phyloP scores from a whole-genome alignment of 53 echinoderm and acorn worm genomes.

The Luidia sarsii region DNA sequence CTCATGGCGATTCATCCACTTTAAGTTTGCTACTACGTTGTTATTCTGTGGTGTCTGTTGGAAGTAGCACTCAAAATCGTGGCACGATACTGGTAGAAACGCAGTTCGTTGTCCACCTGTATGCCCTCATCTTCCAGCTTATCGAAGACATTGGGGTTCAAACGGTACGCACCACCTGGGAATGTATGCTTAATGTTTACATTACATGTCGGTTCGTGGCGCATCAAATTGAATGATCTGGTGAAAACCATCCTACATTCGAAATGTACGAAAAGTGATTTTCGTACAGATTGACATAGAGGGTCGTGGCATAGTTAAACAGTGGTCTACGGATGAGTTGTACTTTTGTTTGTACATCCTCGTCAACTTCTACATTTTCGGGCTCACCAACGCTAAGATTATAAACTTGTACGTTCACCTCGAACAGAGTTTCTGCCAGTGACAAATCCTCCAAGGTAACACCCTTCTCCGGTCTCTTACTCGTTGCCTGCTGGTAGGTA shows the following conservation, averaged over 20 bases:
- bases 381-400: no score
- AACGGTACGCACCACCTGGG: conserved; percentile 24
- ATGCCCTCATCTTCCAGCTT: conserved; percentile 50
- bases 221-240: not conserved
- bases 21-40: not conserved
- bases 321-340: conserved; percentile 36
- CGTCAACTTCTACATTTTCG: not conserved
- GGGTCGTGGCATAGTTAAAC: conserved; percentile 3
- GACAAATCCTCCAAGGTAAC: conserved; percentile 31
- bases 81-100: conserved; percentile 39
- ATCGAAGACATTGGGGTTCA: conserved; percentile 47
- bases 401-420: conserved; percentile 5
- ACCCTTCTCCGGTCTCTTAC: not conserved
- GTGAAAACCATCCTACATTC: conserved; percentile 36
- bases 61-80: conserved; percentile 47
- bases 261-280: conserved; percentile 62
- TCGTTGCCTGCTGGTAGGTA: not conserved
- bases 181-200: conserved; percentile 37
- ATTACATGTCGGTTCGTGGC: conserved; percentile 57
- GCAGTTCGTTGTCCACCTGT: not conserved
- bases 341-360: not conserved
- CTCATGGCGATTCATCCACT: conserved; percentile 2
- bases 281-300: conserved; percentile 50
- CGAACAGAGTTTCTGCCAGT: conserved; percentile 38
- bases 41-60: not conserved